Base-by-base conservation (phyloP, 2,113 vertebrate genomes). In the Rhea americana region DNA sequence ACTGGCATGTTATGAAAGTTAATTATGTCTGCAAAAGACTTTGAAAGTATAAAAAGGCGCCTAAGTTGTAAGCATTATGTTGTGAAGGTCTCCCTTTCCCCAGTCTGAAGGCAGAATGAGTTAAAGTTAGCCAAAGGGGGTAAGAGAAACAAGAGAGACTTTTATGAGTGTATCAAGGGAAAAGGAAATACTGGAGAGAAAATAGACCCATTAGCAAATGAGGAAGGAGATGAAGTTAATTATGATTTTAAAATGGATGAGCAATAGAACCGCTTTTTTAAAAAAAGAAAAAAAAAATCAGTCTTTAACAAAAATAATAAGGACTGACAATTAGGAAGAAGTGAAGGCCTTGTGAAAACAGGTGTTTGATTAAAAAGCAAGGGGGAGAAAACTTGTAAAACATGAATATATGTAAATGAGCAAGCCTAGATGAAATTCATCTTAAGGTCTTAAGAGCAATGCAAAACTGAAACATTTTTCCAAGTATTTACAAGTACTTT, bases 181-280 rank as follows among this genome's bases (percentile, higher is more conserved):
- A 96, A 93, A 96, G 89, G 94, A 95, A 96, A 96, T 87, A 78
- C 72, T 35, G 56, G 79, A 91, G 91, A 96, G 72, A 92, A 97
- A 96, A 96, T 53, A 97, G 96, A 96, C 84, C 94, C 93, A 93
- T 97, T 97, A 96, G 95, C 94, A 96, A 97, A 97, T 86, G 93
- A 94, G 92, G 94, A 96, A 94, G 96, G 96, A 97, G 96, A 97
- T 97, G 94, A 97, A 97, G 95, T 96, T 97, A 97, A 97, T 97
- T 96, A 95, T 94, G 93, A 94, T 96, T 97, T 96, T 96, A 87
- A 97, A 97, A 97, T 94, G 89, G 87, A 90, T 94, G 96, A 98
- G 96, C 90, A 75, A 96, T 93, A 96, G 81, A 97, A 91, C 26
- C 13, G 37, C 72, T 94, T 95, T 93, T 47, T 93, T 74, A 87